These are phyloP conservation scores for Alligator mississippiensis DNA, from an alignment of 2,113 vertebrate species.

Conservation along the genomic window DNA sequence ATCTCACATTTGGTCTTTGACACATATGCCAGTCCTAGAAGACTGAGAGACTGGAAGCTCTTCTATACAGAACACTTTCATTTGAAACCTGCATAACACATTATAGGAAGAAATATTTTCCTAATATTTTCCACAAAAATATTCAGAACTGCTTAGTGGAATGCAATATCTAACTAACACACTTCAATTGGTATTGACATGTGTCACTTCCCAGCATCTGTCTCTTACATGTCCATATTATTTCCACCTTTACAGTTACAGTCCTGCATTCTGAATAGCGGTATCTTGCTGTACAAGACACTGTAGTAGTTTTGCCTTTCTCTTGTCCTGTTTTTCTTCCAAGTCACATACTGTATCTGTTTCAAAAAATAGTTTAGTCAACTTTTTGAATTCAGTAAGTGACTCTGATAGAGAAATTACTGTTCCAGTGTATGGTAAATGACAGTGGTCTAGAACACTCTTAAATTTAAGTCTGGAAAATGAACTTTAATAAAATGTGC, in stretches of 20 bases:
- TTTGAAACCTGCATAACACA: neutral
- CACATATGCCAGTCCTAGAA: neutral
- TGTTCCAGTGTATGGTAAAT: constrained; percentile 41
- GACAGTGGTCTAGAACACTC: constrained; percentile 58
- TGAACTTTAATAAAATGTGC: constrained; percentile 69
- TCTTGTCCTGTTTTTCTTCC: neutral
- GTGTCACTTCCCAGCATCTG: neutral
- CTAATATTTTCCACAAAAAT: neutral
- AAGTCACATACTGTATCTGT: neutral
- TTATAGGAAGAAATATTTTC: neutral
- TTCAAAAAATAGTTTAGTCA: constrained; percentile 47
- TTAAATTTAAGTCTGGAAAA: constrained; percentile 66
- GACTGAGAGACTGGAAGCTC: neutral
- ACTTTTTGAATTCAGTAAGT: constrained; percentile 43
- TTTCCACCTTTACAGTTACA: neutral
- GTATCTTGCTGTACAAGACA: neutral
- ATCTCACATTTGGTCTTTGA: neutral
- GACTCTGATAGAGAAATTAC: constrained; percentile 54
- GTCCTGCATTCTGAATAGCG: neutral
- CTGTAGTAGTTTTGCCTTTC: fast-evolving
- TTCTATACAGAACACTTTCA: neutral
- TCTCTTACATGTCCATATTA: fast-evolving
- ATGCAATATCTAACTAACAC: neutral
- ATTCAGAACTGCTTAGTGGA: neutral
- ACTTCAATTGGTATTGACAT: fast-evolving